Conservation (phyloP, 2,797 vertebrate genomes). For the Cuniculus paca region DNA sequence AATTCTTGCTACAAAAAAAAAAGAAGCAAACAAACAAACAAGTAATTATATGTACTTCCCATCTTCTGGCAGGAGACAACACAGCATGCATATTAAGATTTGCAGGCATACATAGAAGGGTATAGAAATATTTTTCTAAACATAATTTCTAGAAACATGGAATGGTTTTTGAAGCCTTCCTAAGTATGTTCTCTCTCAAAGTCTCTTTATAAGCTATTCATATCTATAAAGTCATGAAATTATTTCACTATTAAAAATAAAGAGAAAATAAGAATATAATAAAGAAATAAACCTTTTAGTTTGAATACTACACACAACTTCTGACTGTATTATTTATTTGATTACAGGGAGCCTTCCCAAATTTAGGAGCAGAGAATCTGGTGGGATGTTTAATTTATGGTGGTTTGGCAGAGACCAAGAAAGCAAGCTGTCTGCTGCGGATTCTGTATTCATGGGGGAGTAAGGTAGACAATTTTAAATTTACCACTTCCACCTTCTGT, state of each 20-base stretch:
- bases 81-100: background rate
- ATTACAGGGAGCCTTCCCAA: background rate
- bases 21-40: background rate
- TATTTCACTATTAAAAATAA: constrained; percentile 59
- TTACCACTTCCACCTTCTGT: constrained; percentile 52
- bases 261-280: background rate
- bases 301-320: constrained; percentile 6
- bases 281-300: constrained; percentile 26
- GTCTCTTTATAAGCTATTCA: background rate
- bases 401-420: background rate
- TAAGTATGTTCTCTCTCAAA: constrained; percentile 49
- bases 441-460: background rate
- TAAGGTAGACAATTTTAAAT: constrained; percentile 52
- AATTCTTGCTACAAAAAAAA: too few relatives aligned
- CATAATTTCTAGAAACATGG: constrained; percentile 34
- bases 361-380: background rate
- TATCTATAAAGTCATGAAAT: constrained; percentile 41
- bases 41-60: background rate
- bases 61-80: background rate
- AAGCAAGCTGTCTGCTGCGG: background rate
- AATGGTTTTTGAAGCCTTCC: constrained; percentile 5
- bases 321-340: constrained; percentile 33
- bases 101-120: background rate
- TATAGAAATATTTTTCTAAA: constrained; percentile 51
- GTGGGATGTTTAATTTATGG: constrained; percentile 51